Conservation (phyloP, 2,888 invertebrate genomes). For the Onchidella celtica region DNA sequence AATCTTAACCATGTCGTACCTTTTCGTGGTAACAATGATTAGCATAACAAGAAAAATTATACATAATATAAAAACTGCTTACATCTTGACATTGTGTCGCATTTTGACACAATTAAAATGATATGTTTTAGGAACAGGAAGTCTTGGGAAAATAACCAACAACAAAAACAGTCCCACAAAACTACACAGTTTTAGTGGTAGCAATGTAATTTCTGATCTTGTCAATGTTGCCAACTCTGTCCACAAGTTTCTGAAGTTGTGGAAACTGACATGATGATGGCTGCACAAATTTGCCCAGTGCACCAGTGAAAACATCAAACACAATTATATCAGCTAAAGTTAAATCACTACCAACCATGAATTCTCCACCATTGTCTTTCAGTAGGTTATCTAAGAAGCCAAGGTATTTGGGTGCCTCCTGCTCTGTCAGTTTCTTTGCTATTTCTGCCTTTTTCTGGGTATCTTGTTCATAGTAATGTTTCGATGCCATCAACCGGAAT, state of each 20-base stretch:
- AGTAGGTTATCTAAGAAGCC: slow-evolving; percentile 4
- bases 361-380: slow-evolving; percentile 16
- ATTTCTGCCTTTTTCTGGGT: background rate
- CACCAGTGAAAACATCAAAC: slow-evolving; percentile 27
- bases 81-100: no score
- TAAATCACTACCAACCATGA: background rate
- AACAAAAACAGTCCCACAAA: no score
- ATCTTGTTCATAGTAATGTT: slow-evolving; percentile 13
- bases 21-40: no score
- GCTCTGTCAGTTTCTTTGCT: background rate
- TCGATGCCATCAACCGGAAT: background rate
- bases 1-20: no score
- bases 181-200: no score
- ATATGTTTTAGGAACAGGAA: no score
- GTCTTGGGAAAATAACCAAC: no score
- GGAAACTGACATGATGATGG: background rate
- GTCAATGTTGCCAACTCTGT: background rate
- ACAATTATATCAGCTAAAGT: slow-evolving; percentile 29
- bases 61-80: no score
- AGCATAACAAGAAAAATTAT: no score
- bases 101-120: no score
- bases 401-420: slow-evolving; percentile 20
- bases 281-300: slow-evolving; percentile 2
- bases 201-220: slow-evolving; percentile 8
- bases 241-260: background rate